phyloP scores from a whole-genome alignment of 2,113 vertebrate species.

The Pluvialis apricaria region DNA sequence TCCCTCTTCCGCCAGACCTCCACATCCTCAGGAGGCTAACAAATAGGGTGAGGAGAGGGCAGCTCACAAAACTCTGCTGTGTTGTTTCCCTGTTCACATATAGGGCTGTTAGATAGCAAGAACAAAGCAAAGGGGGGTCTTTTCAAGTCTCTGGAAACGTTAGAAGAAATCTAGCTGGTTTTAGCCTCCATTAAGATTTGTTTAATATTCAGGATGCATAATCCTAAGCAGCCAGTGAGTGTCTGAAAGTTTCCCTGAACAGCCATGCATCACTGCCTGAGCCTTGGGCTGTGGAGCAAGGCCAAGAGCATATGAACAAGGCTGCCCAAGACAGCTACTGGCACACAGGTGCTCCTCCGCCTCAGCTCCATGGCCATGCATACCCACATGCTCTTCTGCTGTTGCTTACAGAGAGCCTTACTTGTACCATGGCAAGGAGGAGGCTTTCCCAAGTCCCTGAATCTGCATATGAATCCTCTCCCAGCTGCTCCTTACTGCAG shows the following conservation, averaged over 20 bases:
- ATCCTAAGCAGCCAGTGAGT: background rate
- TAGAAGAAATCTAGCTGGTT: background rate
- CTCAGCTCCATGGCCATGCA: background rate
- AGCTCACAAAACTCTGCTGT: background rate
- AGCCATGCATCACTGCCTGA: background rate
- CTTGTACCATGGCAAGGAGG: background rate
- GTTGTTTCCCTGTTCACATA: background rate
- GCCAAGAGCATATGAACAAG: background rate
- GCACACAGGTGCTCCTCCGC: background rate
- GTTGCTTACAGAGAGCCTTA: background rate
- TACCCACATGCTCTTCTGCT: accelerated
- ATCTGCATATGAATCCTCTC: background rate
- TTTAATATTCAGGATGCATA: background rate
- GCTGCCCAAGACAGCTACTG: background rate
- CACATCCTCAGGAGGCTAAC: background rate
- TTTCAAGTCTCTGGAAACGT: background rate
- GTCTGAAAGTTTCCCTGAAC: background rate
- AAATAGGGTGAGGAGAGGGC: background rate
- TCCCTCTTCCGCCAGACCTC: background rate
- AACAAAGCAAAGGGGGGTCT: background rate
- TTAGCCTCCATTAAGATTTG: background rate
- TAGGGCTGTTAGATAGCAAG: background rate
- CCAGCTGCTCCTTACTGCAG: background rate
- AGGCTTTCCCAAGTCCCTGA: background rate
- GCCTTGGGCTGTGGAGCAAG: background rate